Evolutionary conservation across 2,888 invertebrate species (phyloP), one percentile per base, ranked within the genome.

Genomic region (Camponotus fellah): DNA sequence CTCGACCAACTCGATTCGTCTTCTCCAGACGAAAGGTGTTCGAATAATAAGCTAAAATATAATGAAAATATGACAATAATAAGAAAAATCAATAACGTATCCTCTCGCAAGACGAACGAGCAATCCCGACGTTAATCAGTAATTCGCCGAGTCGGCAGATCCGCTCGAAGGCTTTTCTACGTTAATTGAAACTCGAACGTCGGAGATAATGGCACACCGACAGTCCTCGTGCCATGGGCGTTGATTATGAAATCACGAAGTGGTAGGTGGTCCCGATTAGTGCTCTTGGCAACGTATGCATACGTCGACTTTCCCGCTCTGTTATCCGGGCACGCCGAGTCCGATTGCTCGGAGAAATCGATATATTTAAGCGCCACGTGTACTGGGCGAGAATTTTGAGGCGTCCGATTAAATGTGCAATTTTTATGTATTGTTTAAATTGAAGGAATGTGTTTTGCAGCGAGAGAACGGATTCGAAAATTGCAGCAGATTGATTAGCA

Each of bases 251-350:
- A 92, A 92, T 92, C 92, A 90, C 89, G 83, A 89, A 90, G 88
- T 89, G 89, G 92, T 92, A 92, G 92, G 92, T 92, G 92, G 92
- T 92, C 92, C 89, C 84, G 89, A 92, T 92, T 91, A 92, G 87
- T 87, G 88, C 83, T 83, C 85, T 83, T 88, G 89, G 88, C 91
- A 88, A 86, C 87, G 85, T 86, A 82, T 86, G 80, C 84, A 64
- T 76, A 76, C 83, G 79, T 71, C 82, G 84, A 84, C 65, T 75
- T 83, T 75, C 69, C 21, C 37, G 80, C 80, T 86, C 79, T 74
- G 80, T 80, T 62, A 40, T 37, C 49, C 69, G 60, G 37, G 56
- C 74, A 72, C 65, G 84, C 62, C 56, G 17, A 26, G 56, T 49
- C 43, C 49, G 66, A 77, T 43, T 56, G 32, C 32, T 62, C 21